Conservation (phyloP, 2,888 invertebrate species). For the Dryobotodes eremita region DNA sequence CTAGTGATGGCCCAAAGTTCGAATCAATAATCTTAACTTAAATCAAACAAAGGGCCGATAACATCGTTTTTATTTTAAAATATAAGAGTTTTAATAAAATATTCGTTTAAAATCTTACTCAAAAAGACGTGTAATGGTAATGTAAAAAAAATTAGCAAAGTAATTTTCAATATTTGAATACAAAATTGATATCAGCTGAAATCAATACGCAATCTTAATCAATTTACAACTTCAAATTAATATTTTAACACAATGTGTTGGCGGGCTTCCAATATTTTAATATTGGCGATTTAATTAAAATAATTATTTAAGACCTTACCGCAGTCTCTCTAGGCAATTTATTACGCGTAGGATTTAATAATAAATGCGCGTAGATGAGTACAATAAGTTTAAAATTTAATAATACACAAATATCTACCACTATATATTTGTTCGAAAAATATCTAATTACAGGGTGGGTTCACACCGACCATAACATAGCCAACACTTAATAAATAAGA, state of each 20-base stretch:
- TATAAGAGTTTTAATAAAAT: not conserved
- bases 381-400: not conserved
- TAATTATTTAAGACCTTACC: conserved; percentile 42
- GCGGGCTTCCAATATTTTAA: conserved; percentile 46
- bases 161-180: conserved; percentile 30
- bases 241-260: conserved; percentile 44
- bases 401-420: not conserved
- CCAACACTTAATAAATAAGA: not conserved
- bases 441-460: not conserved
- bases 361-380: conserved; percentile 2
- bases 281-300: conserved; percentile 48
- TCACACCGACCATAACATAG: not conserved
- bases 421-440: not conserved
- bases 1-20: not conserved
- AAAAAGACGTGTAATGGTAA: not conserved
- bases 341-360: conserved; percentile 33
- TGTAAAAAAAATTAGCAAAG: not conserved
- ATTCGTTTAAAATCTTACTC: not conserved
- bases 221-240: conserved; percentile 45
- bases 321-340: conserved; percentile 34
- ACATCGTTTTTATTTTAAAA: not conserved
- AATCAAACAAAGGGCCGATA: not conserved
- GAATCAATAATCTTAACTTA: not conserved
- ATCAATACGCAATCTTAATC: conserved; percentile 23
- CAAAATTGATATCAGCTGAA: conserved; percentile 22